Base-by-base conservation (phyloP, 2,113 vertebrate genomes). In the Cettia cetti region DNA sequence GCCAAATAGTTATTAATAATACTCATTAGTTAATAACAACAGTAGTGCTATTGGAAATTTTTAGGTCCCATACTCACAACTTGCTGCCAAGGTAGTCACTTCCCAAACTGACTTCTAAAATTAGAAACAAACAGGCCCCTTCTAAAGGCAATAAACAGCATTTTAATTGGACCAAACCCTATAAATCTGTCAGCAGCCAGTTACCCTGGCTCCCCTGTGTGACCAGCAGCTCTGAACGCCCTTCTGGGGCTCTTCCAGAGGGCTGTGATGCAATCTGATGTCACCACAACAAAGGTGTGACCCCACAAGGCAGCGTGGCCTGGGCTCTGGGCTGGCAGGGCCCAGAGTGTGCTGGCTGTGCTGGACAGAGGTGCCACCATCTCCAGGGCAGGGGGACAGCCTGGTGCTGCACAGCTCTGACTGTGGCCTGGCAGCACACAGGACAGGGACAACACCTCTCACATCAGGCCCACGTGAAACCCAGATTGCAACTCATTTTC, bases 101-200 rank as follows among this genome's bases (percentile, higher is more conserved):
- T 91, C 82, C 71, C 90, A 74, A 88, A 77, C 45, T 28, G 82
- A 16, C 20, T 94, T 93, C 87, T 81, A 96, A 93, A 95, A 89
- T 93, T 93, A 92, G 95, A 90, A 95, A 68, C 82, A 96, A 97
- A 86, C 88, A 77, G 76, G 2, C 71, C 64, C 78, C 69, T 95
- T 86, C 68, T 84, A 79, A 88, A 86, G 66, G 88, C 93, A 90
- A 90, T 96, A 96, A 96, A 96, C 95, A 95, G 69, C 79, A 61
- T 30, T 92, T 93, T 93, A 94, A 96, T 96, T 92, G 80, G 82
- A 45, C 71, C 90, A 78, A 90, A 80, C 3, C 64, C 42, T 56
- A 61, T 94, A 94, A 96, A 96, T 92, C 93, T 94, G 88, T 95
- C 94, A 94, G 68, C 95, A 93, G 2, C 76, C 79, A 30, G 8